Evolutionary conservation across 1,140 invertebrate genomes (phyloP), one percentile per base, ranked within the genome.

Genomic region (Chironomus striatipennis): DNA sequence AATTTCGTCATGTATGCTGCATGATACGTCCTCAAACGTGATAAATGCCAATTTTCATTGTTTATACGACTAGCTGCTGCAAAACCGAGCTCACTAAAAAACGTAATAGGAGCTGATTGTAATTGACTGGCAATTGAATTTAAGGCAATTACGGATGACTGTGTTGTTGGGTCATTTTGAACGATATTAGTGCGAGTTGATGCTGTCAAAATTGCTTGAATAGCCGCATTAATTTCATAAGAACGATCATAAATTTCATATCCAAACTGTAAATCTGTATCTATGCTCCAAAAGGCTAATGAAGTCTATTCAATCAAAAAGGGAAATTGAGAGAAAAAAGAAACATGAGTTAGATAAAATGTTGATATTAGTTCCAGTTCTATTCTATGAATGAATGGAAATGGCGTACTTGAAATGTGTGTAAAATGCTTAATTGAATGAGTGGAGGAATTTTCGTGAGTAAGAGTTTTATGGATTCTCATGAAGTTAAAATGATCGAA

Each of bases 241-340:
- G 20, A 70, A 18, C 17, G 20, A 70, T 70, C 65, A 70, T 70
- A 70, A 20, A 70, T 70, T 70, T 70, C 17, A 70, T 70, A 70
- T 4, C 65, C 20, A 20, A 70, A 17, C 18, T 70, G 65, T 9
- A 70, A 18, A 18, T 70, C 65, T 3, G 65, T 70, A 18, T 70
- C 65, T 70, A 70, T 20, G 18, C 65, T 70, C 65, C 17, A 21
- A 70, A 70, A 70, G n/a, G 4, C 65, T 70, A 17, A 70, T 20
- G 65, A 18, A 18, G 9, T 70, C 65, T 70, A 20, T 18, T 4
- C 9, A 70, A 70, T 70, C 18, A 9, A 20, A 17, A 67, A 8
- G 7, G 7, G 4, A 10, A 67, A 67, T 67, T 67, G n/a, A n/a
- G n/a, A n/a, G 24, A 34, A 34, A 34, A 34, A 34, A 34, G 24